Percentiles rank a stretch among this genome's conserved stretches.
Conservation (phyloP, 2,113 vertebrate species). For the Hiodon tergisus region DNA sequence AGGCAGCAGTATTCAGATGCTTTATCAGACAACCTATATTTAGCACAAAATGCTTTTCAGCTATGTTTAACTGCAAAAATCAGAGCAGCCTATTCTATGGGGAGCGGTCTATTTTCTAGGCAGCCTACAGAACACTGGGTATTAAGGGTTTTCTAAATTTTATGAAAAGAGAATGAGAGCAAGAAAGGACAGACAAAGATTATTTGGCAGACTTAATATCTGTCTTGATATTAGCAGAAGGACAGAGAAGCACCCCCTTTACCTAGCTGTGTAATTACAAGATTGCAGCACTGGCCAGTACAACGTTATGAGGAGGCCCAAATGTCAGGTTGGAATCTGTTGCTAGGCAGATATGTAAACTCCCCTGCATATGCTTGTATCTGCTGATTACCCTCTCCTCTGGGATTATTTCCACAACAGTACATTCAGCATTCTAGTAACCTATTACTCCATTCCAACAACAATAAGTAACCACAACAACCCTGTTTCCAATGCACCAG, state of each 20-base stretch:
- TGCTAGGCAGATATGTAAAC: no score
- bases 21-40: conserved; percentile 44
- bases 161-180: conserved; percentile 11
- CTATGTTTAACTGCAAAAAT: conserved; percentile 24
- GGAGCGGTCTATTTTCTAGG: conserved; percentile 22
- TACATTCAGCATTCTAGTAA: no score
- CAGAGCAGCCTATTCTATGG: conserved; percentile 30
- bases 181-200: neutral
- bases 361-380: no score
- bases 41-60: conserved; percentile 35
- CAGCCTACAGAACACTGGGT: conserved; percentile 35
- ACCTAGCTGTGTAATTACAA: neutral
- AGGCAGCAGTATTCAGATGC: conserved; percentile 25
- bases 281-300: neutral
- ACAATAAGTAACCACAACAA: no score
- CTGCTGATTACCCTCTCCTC: no score
- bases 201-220: conserved; percentile 6
- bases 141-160: neutral
- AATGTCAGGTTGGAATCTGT: no score
- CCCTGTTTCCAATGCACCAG: no score
- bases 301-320: neutral
- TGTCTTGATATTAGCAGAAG: conserved; percentile 2
- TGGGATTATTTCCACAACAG: no score
- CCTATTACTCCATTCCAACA: no score
- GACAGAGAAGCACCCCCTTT: neutral